A percentile compares a stretch with the other conserved stretches of the same genome.
Conservation (phyloP, 1,140 invertebrate genomes). For the Diuraphis noxia region DNA sequence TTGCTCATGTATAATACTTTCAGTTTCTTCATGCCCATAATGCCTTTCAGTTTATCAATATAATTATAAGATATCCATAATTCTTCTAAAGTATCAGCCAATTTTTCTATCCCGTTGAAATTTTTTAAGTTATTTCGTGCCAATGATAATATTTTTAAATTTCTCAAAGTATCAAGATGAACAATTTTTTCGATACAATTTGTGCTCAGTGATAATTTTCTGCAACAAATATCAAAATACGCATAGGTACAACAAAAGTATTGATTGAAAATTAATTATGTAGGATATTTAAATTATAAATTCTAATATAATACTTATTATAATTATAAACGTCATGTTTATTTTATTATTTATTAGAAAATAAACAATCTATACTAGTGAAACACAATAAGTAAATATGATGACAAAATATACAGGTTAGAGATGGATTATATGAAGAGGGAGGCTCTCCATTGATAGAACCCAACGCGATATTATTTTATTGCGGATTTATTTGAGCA, state of each 20-base stretch:
- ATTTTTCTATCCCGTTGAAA: constrained; percentile 75
- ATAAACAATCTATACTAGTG: too few species aligned
- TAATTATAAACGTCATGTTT: too few species aligned
- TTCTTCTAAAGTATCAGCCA: constrained; percentile 85
- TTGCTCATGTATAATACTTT: constrained; percentile 85
- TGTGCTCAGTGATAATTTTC: constrained; percentile 83
- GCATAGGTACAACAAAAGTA: background rate
- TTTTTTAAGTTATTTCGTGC: constrained; percentile 89
- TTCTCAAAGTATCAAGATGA: constrained; percentile 72
- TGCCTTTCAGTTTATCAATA: constrained; percentile 91
- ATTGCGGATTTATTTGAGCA: too few species aligned
- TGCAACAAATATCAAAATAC: constrained; percentile 59
- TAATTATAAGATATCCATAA: constrained; percentile 94
- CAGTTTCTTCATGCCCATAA: constrained; percentile 78
- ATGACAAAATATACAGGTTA: too few species aligned
- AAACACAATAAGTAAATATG: too few species aligned
- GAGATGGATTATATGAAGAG: too few species aligned
- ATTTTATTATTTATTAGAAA: too few species aligned
- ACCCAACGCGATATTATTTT: too few species aligned
- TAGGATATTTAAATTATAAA: background rate
- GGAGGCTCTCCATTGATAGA: too few species aligned
- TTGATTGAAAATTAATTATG: background rate
- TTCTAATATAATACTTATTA: too few species aligned
- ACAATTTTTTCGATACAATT: constrained; percentile 91
- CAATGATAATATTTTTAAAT: constrained; percentile 80